A percentile compares a stretch with the other conserved stretches of the same genome.
phyloP scores from a whole-genome alignment of 2,888 invertebrate species.

The Scaptomyza cyrtandrae region DNA sequence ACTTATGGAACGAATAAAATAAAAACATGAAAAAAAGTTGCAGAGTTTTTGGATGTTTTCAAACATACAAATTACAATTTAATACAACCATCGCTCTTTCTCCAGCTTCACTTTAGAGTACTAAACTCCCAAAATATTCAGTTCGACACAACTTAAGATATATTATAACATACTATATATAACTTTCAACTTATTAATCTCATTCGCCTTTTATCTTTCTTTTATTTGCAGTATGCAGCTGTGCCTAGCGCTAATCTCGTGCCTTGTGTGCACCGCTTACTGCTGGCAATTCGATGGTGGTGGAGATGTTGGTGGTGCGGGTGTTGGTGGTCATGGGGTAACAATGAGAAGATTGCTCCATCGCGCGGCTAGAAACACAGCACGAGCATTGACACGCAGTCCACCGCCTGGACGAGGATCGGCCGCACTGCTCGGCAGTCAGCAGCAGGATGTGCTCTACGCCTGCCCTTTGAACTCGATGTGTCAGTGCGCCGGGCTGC shows the following conservation, averaged over 20 bases:
- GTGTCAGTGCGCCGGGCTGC: slow-evolving; percentile 85
- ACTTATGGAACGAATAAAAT: too few species aligned
- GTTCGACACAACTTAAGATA: too few species aligned
- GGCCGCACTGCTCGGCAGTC: slow-evolving; percentile 81
- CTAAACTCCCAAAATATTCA: neutral
- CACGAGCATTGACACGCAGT: slow-evolving; percentile 54
- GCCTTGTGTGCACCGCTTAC: slow-evolving; percentile 81
- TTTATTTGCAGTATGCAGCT: slow-evolving; percentile 60
- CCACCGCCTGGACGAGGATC: slow-evolving; percentile 68
- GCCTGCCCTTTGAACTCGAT: slow-evolving; percentile 84
- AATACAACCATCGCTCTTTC: too few species aligned
- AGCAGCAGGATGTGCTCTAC: slow-evolving; percentile 84
- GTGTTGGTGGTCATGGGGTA: slow-evolving; percentile 43
- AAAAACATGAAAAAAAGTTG: too few species aligned
- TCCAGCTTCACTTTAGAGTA: too few species aligned
- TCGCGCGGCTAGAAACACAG: slow-evolving; percentile 60
- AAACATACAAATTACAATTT: too few species aligned
- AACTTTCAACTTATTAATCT: neutral
- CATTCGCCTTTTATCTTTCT: slow-evolving; percentile 3
- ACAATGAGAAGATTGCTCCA: slow-evolving; percentile 30
- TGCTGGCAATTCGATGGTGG: slow-evolving; percentile 84
- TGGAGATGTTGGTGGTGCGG: too few species aligned
- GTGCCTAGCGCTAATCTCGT: slow-evolving; percentile 83
- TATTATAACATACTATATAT: neutral
- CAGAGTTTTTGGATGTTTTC: too few species aligned